Evolutionary conservation across 2,888 invertebrate species (phyloP).

Genomic region (Anthrax anthrax): DNA sequence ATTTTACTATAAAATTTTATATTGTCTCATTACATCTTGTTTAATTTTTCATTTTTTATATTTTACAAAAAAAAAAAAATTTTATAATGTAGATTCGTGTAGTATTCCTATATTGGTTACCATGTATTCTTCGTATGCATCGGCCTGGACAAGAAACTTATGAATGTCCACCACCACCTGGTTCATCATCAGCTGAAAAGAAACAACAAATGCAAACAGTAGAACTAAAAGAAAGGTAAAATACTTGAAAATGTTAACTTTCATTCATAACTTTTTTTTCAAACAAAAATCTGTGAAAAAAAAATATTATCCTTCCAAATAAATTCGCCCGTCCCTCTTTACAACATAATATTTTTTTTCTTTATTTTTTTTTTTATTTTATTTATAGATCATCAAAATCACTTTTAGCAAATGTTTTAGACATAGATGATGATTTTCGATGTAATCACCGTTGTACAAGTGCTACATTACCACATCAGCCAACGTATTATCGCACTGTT

Average conservation of each 20-base stretch:
- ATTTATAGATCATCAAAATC: conserved; percentile 69
- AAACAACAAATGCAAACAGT: conserved; percentile 55
- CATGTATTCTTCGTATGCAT: conserved; percentile 91
- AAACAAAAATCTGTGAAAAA: not conserved
- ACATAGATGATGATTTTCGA: conserved; percentile 91
- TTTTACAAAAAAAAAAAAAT: no score
- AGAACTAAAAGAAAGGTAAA: conserved; percentile 64
- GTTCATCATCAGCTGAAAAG: conserved; percentile 49
- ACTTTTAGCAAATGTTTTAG: conserved; percentile 88
- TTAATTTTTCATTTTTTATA: not conserved
- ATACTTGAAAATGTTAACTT: not conserved
- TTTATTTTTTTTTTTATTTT: no score
- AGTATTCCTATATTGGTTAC: conserved; percentile 94
- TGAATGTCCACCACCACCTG: conserved; percentile 37
- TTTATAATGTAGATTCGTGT: conserved; percentile 73
- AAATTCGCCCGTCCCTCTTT: not conserved
- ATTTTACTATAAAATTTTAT: not conserved
- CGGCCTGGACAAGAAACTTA: conserved; percentile 47
- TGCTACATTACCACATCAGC: conserved; percentile 40
- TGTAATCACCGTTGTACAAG: conserved; percentile 51
- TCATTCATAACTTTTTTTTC: not conserved
- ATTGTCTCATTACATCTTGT: not conserved
- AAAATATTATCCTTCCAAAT: not conserved
- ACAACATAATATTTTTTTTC: not conserved
- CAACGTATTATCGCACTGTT: conserved; percentile 55